Base-by-base conservation (phyloP, 2,113 vertebrate species). In the Sapayoa aenigma region DNA sequence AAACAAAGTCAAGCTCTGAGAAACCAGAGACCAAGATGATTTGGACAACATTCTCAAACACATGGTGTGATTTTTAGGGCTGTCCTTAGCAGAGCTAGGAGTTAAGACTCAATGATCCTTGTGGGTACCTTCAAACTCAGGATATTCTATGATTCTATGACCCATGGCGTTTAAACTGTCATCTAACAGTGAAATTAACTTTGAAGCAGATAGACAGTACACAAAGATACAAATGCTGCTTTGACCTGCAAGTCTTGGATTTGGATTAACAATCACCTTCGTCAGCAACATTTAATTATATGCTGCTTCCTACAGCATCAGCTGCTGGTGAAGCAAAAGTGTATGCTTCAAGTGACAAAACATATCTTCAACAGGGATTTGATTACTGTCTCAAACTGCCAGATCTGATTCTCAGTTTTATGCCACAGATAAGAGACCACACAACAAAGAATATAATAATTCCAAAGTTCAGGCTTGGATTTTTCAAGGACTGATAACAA, bases 341-440 rank as follows among this genome's bases (percentile, higher is more conserved):
- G 13, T 44, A 13, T 62, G 67, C 78, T 94, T 94, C 89, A 94
- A 86, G 37, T 84, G 94, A 85, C 73, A 95, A 95, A 83, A 95
- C 44, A 7, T 10, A 84, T 90, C 81, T 94, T 86, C 72, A 90
- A 95, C 87, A 76, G 68, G 60, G 47, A 66, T 91, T 39, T 73
- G 49, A 87, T 78, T 89, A 83, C 53, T 90, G 91, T 44, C 89
- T 83, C 76, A 74, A 71, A 79, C 50, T 77, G 59, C 28, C 95
- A 88, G 44, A 65, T 94, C 46, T 95, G 35, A 93, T 92, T 94
- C 73, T 18, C 71, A 69, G 52, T 90, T 80, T 89, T 67, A 80
- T 73, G 77, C 55, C 39, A 39, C 35, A 71, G 53, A 88, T 84
- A 93, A 91, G 44, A 85, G 24, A 68, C 56, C 59, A 50, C 39